Evolutionary conservation across 2,113 vertebrate species (phyloP), one percentile per base, ranked within the genome.

Genomic region (Saccopteryx leptura): DNA sequence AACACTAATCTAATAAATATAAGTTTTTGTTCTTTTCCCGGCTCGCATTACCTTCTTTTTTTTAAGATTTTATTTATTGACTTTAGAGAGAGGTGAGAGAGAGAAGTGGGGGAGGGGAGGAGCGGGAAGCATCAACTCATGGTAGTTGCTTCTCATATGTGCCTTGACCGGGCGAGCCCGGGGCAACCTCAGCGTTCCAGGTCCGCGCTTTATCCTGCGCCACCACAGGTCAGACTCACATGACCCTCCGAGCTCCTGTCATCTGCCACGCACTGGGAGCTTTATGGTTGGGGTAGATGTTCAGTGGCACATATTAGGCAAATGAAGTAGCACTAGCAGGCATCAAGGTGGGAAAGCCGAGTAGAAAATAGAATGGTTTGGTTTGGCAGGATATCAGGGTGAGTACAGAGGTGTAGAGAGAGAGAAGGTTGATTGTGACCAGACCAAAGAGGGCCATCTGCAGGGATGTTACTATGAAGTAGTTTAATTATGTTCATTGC

Each of bases 401-500:
- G 50, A 65, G 26, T 26, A 5, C 33, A 54, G 68, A 86, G 21
- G n/a, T 87, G 7, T 28, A 68, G 17, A 46, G 39, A 87, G 60
- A 93, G 48, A 56, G 93, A 88, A 81, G 1, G 6, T 46, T 93
- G 54, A 4, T 65, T 69, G 31, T 84, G 28, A 63, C 7, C 81
- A 39, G 24, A 85, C 83, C 13, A 76, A 63, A 6, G 74, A 93
- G 12, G 46, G 28, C 65, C 61, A 23, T 74, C 89, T 87, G 80
- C n/a, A 46, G 28, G 80, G 52, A 33, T 95, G 50, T 63, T 74
- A 54, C 52, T 63, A 5, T 82, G 63, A 74, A 79, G 24, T 74
- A 54, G 21, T 61, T 84, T 79, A 69, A 83, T 84, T 48, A 56
- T 76, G 26, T 66, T 84, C 91, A 86, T 91, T 96, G 39, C 39